A percentile compares a stretch with the other conserved stretches of the same genome.
Conservation (phyloP, 2,113 vertebrate species). For the Eurypyga helias region DNA sequence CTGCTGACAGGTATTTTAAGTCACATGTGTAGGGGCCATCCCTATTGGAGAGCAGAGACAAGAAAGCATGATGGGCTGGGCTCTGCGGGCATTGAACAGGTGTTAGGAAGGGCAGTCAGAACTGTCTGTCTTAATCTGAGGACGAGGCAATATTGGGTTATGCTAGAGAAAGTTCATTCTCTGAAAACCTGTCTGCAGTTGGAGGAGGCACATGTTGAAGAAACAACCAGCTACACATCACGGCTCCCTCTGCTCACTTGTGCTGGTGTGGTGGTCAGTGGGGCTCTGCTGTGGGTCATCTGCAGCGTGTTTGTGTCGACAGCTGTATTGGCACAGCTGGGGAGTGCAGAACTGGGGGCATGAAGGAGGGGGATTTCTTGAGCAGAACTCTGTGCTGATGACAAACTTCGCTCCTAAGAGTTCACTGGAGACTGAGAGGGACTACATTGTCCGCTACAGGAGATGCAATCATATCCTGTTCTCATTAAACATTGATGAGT, state of each 20-base stretch:
- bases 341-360: background rate
- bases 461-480: background rate
- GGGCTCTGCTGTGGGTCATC: background rate
- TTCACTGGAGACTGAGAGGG: background rate
- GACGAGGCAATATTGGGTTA: background rate
- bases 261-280: background rate
- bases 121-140: background rate
- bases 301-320: fast-evolving
- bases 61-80: background rate
- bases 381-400: background rate
- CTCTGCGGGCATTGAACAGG: background rate
- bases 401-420: background rate
- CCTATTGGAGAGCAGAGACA: background rate
- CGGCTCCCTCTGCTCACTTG: fast-evolving
- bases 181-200: background rate
- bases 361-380: background rate
- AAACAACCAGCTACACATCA: background rate
- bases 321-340: background rate
- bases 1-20: background rate
- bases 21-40: background rate
- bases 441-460: background rate
- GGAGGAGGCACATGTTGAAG: background rate
- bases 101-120: background rate
- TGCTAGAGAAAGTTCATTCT: background rate
- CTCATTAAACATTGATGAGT: background rate